Evolutionary conservation across 2,888 invertebrate genomes (phyloP).

Genomic region (Metacarcinus magister): DNA sequence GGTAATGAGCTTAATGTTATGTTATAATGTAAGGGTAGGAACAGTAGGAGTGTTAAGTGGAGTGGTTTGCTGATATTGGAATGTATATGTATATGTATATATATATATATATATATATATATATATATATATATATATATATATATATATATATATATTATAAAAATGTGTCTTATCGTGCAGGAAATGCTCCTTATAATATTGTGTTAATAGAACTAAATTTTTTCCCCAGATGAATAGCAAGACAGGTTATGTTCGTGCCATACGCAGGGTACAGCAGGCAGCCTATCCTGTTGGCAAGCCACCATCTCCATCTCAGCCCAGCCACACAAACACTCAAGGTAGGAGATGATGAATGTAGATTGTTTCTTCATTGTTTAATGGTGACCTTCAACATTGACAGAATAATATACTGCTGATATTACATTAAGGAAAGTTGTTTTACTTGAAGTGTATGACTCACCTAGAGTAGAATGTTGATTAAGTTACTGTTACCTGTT

Average conservation of each 20-base stretch:
- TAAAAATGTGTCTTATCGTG: background rate
- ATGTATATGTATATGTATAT: background rate
- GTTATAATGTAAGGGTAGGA: background rate
- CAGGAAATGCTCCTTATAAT: background rate
- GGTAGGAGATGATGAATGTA: background rate
- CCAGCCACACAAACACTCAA: slow-evolving; percentile 49
- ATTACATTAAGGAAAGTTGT: too few species aligned
- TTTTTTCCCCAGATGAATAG: slow-evolving; percentile 86
- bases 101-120: too few species aligned
- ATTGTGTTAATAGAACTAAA: background rate
- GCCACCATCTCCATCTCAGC: slow-evolving; percentile 34
- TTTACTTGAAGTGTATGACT: too few species aligned
- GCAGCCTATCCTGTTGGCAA: slow-evolving; percentile 91
- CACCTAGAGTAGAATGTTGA: too few species aligned
- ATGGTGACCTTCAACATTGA: background rate
- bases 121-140: background rate
- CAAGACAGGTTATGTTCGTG: slow-evolving; percentile 89
- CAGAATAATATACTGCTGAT: background rate
- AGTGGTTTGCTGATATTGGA: background rate
- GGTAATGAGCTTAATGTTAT: slow-evolving; percentile 83
- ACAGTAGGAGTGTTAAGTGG: background rate
- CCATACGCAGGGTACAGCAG: slow-evolving; percentile 89
- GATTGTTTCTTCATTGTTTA: background rate
- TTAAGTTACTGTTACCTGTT: too few species aligned
- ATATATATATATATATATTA: background rate